Evolutionary conservation across 1,140 invertebrate genomes (phyloP).

Genomic region (Platyscapa corneri): DNA sequence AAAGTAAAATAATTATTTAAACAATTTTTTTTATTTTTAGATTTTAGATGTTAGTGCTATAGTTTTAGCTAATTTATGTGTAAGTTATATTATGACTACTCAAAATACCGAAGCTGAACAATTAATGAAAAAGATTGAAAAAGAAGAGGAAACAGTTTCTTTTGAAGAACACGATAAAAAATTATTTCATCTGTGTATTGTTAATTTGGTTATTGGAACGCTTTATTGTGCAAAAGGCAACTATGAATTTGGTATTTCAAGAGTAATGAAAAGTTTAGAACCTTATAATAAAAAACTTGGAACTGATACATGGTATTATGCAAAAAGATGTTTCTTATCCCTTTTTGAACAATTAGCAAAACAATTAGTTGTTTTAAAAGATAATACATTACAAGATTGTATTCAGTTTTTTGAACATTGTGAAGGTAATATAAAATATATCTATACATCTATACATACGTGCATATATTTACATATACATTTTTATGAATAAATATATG

Average conservation of each 20-base stretch:
- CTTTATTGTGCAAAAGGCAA: conserved; percentile 99
- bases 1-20: neutral
- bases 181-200: conserved; percentile 97
- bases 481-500: no score
- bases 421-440: conserved; percentile 75
- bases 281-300: conserved; percentile 96
- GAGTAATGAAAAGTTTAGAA: conserved; percentile 97
- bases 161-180: conserved; percentile 97
- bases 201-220: conserved; percentile 98
- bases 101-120: conserved; percentile 99
- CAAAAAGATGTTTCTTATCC: conserved; percentile 95
- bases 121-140: conserved; percentile 98
- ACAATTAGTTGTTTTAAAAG: conserved; percentile 92
- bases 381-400: conserved; percentile 92
- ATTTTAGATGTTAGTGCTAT: conserved; percentile 96
- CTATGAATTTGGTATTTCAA: conserved; percentile 98
- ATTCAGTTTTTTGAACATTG: conserved; percentile 95
- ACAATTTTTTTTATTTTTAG: conserved; percentile 68
- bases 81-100: conserved; percentile 99
- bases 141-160: conserved; percentile 94
- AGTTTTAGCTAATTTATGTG: conserved; percentile 97
- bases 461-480: no score
- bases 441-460: no score
- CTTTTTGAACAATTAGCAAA: conserved; percentile 94
- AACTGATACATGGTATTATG: conserved; percentile 98